Base-by-base conservation (phyloP, 2,113 vertebrate species). In the Syngnathoides biaculeatus region DNA sequence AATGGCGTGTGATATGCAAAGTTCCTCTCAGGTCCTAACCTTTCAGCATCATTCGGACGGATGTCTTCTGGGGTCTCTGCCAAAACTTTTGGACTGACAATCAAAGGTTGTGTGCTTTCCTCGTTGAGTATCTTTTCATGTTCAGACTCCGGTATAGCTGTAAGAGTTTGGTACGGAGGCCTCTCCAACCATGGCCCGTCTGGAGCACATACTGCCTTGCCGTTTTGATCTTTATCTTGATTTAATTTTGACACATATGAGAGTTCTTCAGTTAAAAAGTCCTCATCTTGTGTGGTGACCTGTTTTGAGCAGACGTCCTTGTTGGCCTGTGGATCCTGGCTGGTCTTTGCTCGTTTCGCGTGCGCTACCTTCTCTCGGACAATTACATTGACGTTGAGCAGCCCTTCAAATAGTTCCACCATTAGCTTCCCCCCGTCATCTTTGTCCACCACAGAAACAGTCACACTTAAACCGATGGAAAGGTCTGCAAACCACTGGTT, bases 361-460 rank as follows among this genome's bases (percentile, higher is more conserved):
- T 71, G 66, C 35, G 26, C 39, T 1, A 81, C 52, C 66, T 74
- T 87, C 71, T 92, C 87, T 73, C 91, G 93, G 69, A 96, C 74
- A 27, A 74, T 87, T 7, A 76, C 79, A 75, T 94, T 98, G 65
- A 97, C 81, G 78, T 93, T 92, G 56, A 79, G 45, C 30, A 82
- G 86, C 20, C 81, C 88, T 60, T 94, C 86, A 82, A 93, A 93
- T 0, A 98, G 79, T 72, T 95, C 93, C 57, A 97, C 82, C 58
- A 93, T 79, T 48, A 94, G 79, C 50, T 92, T 94, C 65, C 95
- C 94, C 59, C 89, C 86, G n/a, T 82, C 74, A 43, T 90, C 92
- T 83, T 92, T 94, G 30, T 89, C 91, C 35, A 93, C 87, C 2
- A 95, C 89, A 26, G 89, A 60, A 6, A 93, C 93, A 60, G 90